Evolutionary conservation across 2,888 invertebrate genomes (phyloP).

Genomic region (Thera britannica): DNA sequence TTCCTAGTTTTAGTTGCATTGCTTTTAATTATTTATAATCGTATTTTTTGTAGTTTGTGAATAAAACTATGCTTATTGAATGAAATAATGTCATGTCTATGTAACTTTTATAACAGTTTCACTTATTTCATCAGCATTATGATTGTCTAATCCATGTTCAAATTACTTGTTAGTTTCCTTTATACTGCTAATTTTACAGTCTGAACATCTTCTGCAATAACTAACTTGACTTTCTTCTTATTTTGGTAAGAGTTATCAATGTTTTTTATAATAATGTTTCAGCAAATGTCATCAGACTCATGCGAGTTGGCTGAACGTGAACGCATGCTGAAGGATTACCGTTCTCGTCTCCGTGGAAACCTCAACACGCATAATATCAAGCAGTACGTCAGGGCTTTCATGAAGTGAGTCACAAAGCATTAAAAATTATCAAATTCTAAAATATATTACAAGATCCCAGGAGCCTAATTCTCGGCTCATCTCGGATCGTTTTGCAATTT

Average conservation of each 20-base stretch:
- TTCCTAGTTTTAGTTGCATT: slow-evolving; percentile 28
- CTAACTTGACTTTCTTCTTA: not conserved
- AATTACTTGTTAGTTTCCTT: not conserved
- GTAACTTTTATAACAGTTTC: not conserved
- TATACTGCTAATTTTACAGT: too few relatives aligned
- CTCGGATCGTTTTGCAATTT: too few relatives aligned
- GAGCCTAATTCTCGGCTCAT: too few relatives aligned
- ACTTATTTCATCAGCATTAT: not conserved
- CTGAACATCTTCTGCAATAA: too few relatives aligned
- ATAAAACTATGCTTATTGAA: slow-evolving; percentile 8
- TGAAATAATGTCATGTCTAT: not conserved
- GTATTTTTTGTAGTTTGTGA: slow-evolving; percentile 16
- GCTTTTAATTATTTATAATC: slow-evolving; percentile 30
- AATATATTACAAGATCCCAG: too few relatives aligned
- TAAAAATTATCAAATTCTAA: too few relatives aligned
- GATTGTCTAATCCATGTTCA: not conserved
- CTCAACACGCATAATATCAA: slow-evolving; percentile 93
- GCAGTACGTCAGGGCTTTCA: slow-evolving; percentile 92
- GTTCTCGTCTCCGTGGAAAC: slow-evolving; percentile 89
- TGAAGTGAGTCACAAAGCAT: slow-evolving; percentile 86
- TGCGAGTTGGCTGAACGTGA: slow-evolving; percentile 86
- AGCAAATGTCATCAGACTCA: slow-evolving; percentile 75
- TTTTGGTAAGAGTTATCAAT: not conserved
- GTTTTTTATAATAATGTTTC: slow-evolving; percentile 22
- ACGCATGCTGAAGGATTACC: slow-evolving; percentile 90